Percentiles rank a stretch among this genome's conserved stretches.
These are phyloP conservation scores for Drosophila cardini DNA, from an alignment of 1,140 invertebrate species.

Conservation along the genomic window DNA sequence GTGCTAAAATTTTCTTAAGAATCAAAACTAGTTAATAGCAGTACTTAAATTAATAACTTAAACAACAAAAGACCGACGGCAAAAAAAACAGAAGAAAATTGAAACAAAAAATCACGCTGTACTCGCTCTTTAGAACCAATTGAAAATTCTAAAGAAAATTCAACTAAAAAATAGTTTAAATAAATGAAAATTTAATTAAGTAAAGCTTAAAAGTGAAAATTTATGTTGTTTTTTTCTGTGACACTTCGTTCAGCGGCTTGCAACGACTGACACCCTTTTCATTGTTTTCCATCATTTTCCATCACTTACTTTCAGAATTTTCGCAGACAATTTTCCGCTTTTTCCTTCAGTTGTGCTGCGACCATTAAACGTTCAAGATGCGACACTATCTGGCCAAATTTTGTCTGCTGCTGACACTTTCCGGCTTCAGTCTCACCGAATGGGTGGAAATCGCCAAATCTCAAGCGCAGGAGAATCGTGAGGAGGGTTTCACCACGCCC, in stretches of 20 bases:
- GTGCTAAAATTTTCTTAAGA: constrained; percentile 73
- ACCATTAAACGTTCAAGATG: constrained; percentile 47
- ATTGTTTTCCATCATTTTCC: constrained; percentile 2
- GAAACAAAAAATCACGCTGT: constrained; percentile 41
- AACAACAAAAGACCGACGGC: constrained; percentile 17
- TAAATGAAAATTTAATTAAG: constrained; percentile 34
- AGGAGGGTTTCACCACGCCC: constrained; percentile 62
- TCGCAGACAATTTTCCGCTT: neutral
- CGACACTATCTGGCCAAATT: constrained; percentile 24
- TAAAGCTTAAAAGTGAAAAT: constrained; percentile 40
- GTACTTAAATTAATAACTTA: constrained; percentile 29
- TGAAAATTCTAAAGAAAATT: constrained; percentile 13
- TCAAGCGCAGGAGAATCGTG: constrained; percentile 1
- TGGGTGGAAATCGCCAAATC: constrained; percentile 49
- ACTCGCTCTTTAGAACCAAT: constrained; percentile 48
- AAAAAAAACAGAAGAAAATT: constrained; percentile 7
- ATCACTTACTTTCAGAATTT: no score
- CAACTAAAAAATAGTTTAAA: constrained; percentile 24
- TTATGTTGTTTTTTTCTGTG: constrained; percentile 10
- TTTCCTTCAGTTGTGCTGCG: constrained; percentile 34
- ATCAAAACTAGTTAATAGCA: constrained; percentile 72
- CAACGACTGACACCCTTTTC: constrained; percentile 63
- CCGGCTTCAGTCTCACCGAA: constrained; percentile 30
- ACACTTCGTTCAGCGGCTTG: constrained; percentile 39
- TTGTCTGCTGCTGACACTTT: constrained; percentile 35